Evolutionary conservation across 1,140 invertebrate species (phyloP), one percentile per base, ranked within the genome.

Genomic region (Trialeurodes vaporariorum): DNA sequence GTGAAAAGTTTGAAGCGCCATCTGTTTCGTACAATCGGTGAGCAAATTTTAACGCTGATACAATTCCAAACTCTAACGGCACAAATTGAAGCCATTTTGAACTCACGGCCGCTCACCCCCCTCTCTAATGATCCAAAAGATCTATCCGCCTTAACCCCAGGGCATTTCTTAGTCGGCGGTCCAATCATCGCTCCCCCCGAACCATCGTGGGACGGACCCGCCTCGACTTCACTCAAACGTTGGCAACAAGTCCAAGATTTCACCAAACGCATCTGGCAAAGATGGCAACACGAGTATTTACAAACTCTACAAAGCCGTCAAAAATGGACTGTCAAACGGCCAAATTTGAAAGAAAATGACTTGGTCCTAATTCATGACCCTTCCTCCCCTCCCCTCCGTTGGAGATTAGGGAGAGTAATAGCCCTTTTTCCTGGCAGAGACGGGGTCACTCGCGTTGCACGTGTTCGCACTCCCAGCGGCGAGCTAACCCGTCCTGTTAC

Each of bases 201-300:
- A 25, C 25, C 21, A 25, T 17, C 22, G 12, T 24, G 21, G n/a
- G 2, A n/a, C 25, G 25, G 13, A 17, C 25, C n/a, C 9, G 5
- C 2, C 12, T 2, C 9, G 34, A 67, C n/a, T n/a, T n/a, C n/a
- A n/a, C n/a, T n/a, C n/a, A n/a, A n/a, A n/a, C n/a, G n/a, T n/a
- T n/a, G n/a, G 9, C 11, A 61, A 61, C 13, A 2, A 17, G 11
- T 61, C 13, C 34, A 17, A 25, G 27, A 67, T 64, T 21, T 67
- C 34, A 21, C 22, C 5, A 27, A 63, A 2, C 27, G 25, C 21
- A 25, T 79, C 67, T 79, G 76, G 76, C 59, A 69, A 23, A 27
- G 74, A 25, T 79, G 77, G 74, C 69, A 67, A 1, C 65, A 66
- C 9, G 76, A 79, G 27, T 79, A 79, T 66, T 69, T 73, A 0